Conservation (phyloP, 2,888 invertebrate genomes). For the Plagiodera versicolora region DNA sequence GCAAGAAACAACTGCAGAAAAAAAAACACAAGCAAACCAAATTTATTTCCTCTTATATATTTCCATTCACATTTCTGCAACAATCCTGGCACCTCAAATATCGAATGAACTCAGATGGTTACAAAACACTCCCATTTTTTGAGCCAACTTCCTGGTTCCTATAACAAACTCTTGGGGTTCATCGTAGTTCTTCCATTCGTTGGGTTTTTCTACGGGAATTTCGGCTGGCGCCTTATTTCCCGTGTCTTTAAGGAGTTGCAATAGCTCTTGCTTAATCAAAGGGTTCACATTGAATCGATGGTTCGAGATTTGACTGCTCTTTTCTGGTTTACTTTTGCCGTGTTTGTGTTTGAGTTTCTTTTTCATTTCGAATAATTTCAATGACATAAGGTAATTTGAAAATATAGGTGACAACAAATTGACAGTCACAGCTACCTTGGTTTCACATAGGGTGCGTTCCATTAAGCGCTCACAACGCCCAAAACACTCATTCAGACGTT, state of each 20-base stretch:
- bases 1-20: too few species aligned
- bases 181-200: constrained; percentile 29
- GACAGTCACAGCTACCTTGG: too few species aligned
- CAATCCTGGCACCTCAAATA: constrained; percentile 9
- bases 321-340: constrained; percentile 31
- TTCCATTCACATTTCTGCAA: not conserved
- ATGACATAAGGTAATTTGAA: not conserved
- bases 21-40: too few species aligned
- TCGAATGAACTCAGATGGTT: constrained; percentile 19
- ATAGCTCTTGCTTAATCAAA: constrained; percentile 31
- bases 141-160: constrained; percentile 21
- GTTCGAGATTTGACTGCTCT: constrained; percentile 20
- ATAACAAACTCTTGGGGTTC: constrained; percentile 24
- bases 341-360: constrained; percentile 26
- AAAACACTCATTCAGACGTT: too few species aligned
- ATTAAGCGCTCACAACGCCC: too few species aligned
- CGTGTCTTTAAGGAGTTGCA: constrained; percentile 29
- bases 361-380: constrained; percentile 21
- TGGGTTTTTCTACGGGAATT: constrained; percentile 16
- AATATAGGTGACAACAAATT: too few species aligned
- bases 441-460: too few species aligned
- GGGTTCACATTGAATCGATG: constrained; percentile 33
- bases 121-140: constrained; percentile 24
- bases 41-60: too few species aligned
- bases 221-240: constrained; percentile 16